Conservation (phyloP, 2,113 vertebrate genomes). For the Cyrtonyx montezumae region DNA sequence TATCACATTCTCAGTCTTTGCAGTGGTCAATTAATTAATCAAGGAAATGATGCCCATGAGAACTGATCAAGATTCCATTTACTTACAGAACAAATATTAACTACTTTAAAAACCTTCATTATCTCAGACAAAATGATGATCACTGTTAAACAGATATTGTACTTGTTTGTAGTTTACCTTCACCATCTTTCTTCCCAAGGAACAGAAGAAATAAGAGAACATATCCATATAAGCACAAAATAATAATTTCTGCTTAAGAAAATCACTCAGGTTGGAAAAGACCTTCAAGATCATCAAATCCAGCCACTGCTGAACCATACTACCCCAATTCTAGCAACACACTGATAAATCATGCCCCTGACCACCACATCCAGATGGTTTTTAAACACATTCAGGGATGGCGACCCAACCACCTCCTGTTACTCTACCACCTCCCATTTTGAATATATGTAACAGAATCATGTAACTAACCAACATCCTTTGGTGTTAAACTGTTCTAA, state of each 20-base stretch:
- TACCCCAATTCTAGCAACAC: too few relatives aligned
- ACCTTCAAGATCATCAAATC: too few relatives aligned
- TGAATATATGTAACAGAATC: neutral
- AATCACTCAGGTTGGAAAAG: neutral
- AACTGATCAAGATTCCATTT: neutral
- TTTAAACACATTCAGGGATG: too few relatives aligned
- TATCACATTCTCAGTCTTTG: rapidly evolving
- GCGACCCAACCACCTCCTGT: too few relatives aligned
- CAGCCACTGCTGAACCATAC: too few relatives aligned
- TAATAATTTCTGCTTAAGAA: neutral
- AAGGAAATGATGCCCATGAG: neutral
- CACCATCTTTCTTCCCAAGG: neutral
- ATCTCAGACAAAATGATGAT: neutral
- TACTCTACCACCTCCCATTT: too few relatives aligned
- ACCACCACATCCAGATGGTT: too few relatives aligned
- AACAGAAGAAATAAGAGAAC: neutral
- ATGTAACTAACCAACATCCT: neutral
- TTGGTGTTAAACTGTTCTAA: neutral
- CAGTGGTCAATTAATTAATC: neutral
- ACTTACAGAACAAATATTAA: conserved; percentile 20
- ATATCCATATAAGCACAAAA: neutral
- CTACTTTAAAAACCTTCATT: neutral
- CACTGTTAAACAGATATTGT: neutral
- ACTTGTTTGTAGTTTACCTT: neutral
- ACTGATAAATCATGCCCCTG: too few relatives aligned